A percentile compares a stretch with the other conserved stretches of the same genome.
phyloP scores from a whole-genome alignment of 2,113 vertebrate species.

The Procavia capensis region DNA sequence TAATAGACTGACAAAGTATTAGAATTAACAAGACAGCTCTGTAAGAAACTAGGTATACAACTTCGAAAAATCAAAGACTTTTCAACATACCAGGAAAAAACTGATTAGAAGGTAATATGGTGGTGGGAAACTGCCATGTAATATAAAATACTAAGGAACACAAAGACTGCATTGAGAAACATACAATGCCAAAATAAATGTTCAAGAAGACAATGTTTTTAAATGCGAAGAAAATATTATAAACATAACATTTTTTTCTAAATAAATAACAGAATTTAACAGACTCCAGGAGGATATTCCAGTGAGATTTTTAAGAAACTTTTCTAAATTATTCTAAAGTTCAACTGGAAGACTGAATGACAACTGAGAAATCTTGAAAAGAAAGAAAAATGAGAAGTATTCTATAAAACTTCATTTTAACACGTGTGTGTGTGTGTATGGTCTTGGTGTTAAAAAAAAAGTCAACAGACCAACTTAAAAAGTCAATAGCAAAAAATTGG shows the following conservation, averaged over 20 bases:
- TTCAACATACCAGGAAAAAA: slow-evolving; percentile 23
- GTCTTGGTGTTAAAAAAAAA: neutral
- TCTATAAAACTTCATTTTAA: slow-evolving; percentile 30
- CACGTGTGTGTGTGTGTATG: neutral
- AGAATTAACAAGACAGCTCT: slow-evolving; percentile 25
- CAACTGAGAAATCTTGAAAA: neutral
- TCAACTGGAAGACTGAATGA: slow-evolving; percentile 30
- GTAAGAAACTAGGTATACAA: slow-evolving; percentile 28
- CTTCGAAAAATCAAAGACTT: slow-evolving; percentile 40
- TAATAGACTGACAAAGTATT: slow-evolving; percentile 27
- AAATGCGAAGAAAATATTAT: neutral
- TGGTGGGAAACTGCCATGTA: neutral
- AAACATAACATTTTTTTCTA: neutral
- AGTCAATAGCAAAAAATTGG: neutral
- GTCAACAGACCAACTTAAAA: neutral
- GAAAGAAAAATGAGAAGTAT: neutral
- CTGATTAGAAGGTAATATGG: slow-evolving; percentile 45
- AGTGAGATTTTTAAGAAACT: neutral
- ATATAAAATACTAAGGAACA: slow-evolving; percentile 13
- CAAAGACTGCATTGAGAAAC: neutral
- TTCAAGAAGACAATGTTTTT: neutral
- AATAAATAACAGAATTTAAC: slow-evolving; percentile 47
- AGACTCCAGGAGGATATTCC: neutral
- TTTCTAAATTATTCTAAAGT: slow-evolving; percentile 37
- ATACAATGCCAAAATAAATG: neutral